A percentile compares a stretch with the other conserved stretches of the same genome.
Evolutionary conservation across 2,797 vertebrate species (phyloP).

Genomic region (Crossoptilon crossoptilon): DNA sequence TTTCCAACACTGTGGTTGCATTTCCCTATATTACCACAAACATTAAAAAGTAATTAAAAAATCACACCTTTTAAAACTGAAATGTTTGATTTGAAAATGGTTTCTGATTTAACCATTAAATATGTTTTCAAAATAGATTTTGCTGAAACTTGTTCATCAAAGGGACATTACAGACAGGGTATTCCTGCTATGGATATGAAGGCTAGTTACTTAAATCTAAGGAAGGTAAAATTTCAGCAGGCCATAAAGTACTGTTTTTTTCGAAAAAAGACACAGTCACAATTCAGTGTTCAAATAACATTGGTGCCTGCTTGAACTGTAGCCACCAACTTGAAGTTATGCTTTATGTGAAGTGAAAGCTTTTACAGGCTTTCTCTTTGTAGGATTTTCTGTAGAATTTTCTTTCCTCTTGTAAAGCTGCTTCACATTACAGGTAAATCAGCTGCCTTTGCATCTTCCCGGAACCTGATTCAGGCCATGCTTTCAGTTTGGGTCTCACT

Average conservation of each 20-base stretch:
- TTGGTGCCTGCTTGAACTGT: background rate
- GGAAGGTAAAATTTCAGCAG: conserved; percentile 2
- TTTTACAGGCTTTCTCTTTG: background rate
- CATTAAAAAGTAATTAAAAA: background rate
- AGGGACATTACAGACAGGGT: background rate
- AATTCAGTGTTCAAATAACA: background rate
- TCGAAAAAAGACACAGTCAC: background rate
- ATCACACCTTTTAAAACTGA: conserved; percentile 1
- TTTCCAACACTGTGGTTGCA: background rate
- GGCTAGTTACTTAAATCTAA: background rate
- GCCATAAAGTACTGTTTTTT: background rate
- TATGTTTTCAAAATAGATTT: conserved; percentile 10
- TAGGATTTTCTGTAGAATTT: background rate
- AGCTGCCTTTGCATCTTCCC: background rate
- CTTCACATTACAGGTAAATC: background rate
- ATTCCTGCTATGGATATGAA: background rate
- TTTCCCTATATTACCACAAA: background rate
- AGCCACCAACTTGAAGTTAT: background rate
- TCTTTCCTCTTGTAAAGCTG: background rate
- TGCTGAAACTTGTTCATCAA: background rate
- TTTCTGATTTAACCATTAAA: conserved; percentile 17
- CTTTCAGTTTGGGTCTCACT: background rate
- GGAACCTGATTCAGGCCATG: background rate
- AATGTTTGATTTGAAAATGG: background rate
- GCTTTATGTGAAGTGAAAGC: background rate